Evolutionary conservation across 2,797 vertebrate species (phyloP).

Genomic region (Selene dorsalis): DNA sequence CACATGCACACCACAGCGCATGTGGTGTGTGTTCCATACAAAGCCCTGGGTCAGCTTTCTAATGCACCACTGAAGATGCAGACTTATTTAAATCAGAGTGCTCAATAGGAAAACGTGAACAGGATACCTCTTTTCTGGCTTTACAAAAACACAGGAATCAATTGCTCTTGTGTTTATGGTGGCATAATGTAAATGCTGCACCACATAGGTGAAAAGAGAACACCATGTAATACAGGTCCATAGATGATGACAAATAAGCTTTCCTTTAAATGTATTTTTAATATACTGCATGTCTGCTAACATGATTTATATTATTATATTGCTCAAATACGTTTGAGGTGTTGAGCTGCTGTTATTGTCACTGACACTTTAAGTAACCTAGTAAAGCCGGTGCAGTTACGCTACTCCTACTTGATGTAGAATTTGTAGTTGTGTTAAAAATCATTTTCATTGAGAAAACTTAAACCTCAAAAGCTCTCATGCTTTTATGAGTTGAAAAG

Average conservation of each 20-base stretch:
- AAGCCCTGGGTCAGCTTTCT: constrained; percentile 12
- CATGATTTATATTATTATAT: background rate
- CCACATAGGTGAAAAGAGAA: background rate
- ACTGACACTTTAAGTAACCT: background rate
- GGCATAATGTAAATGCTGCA: background rate
- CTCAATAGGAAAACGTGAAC: background rate
- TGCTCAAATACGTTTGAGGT: background rate
- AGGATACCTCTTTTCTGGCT: background rate
- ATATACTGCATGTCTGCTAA: background rate
- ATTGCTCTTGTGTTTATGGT: background rate
- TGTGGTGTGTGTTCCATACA: constrained; percentile 3
- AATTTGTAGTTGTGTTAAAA: background rate
- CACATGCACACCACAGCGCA: background rate
- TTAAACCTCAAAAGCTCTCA: background rate
- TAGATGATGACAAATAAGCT: background rate
- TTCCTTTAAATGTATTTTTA: too few relatives aligned
- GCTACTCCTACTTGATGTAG: background rate
- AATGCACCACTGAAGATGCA: background rate
- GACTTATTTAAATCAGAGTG: background rate
- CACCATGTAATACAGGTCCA: background rate
- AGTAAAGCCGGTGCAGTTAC: background rate
- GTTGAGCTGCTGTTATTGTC: background rate
- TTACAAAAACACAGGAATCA: background rate
- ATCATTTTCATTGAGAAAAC: background rate
- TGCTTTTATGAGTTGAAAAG: constrained; percentile 17